phyloP scores from a whole-genome alignment of 2,797 vertebrate species.

The Hyperoplus lanceolatus region DNA sequence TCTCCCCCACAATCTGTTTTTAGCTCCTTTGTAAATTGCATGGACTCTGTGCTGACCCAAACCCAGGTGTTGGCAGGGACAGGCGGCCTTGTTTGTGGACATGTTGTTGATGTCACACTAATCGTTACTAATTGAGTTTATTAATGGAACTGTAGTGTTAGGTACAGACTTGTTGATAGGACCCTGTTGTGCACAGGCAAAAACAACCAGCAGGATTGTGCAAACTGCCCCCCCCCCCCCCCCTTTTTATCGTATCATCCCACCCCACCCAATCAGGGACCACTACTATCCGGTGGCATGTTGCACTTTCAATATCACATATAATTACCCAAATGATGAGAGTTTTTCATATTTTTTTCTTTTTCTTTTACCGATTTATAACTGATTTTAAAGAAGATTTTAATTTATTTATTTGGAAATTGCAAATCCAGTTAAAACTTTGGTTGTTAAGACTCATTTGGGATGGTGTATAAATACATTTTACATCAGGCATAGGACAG shows the following conservation, averaged over 20 bases:
- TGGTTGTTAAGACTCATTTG: background rate
- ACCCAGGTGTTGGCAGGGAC: slow-evolving; percentile 29
- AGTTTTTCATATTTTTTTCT: background rate
- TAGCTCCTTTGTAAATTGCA: slow-evolving; percentile 54
- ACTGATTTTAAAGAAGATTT: background rate
- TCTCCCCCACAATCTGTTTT: slow-evolving; percentile 44
- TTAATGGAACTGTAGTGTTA: slow-evolving; percentile 49
- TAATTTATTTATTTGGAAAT: no score
- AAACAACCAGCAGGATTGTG: slow-evolving; percentile 40
- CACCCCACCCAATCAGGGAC: slow-evolving; percentile 14
- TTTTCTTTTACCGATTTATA: background rate
- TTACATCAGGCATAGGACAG: background rate
- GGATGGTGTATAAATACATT: background rate
- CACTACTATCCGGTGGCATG: background rate
- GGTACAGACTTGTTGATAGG: slow-evolving; percentile 22
- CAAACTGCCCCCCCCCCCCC: slow-evolving; percentile 26
- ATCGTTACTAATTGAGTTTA: slow-evolving; percentile 63
- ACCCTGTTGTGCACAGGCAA: slow-evolving; percentile 46
- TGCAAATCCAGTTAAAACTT: background rate
- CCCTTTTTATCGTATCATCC: background rate
- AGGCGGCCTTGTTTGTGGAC: slow-evolving; percentile 58
- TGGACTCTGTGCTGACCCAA: slow-evolving; percentile 55
- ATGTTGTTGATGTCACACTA: slow-evolving; percentile 58
- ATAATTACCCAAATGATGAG: background rate
- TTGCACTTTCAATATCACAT: background rate